These are phyloP conservation scores for Phalangium opilio DNA, from an alignment of 2,888 invertebrate genomes.

Conservation along the genomic window DNA sequence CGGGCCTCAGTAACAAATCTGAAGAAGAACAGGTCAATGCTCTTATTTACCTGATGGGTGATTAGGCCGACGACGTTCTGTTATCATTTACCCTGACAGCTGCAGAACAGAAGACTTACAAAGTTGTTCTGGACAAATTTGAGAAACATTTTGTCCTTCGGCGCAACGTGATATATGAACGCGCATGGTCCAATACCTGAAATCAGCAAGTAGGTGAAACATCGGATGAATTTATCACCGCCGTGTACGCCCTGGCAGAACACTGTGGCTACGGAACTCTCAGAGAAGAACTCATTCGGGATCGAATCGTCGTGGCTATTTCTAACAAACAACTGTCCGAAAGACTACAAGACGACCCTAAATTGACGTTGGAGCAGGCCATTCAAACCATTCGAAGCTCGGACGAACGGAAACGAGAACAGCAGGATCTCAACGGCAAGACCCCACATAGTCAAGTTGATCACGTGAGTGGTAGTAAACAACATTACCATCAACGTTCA, in stretches of 20 bases:
- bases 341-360: conserved; percentile 13
- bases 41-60: conserved; percentile 16
- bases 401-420: neutral
- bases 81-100: conserved; percentile 23
- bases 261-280: conserved; percentile 15
- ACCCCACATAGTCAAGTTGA: neutral
- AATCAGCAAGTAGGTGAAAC: conserved; percentile 7
- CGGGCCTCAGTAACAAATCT: conserved; percentile 4
- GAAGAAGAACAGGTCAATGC: conserved; percentile 13
- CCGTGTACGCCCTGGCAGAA: conserved; percentile 11
- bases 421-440: neutral
- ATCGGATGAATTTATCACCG: conserved; percentile 15
- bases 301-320: conserved; percentile 18
- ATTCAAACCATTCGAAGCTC: neutral
- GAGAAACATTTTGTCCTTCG: conserved; percentile 14
- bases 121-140: conserved; percentile 11
- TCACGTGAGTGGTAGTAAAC: too few relatives aligned
- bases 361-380: conserved; percentile 11
- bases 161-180: conserved; percentile 16
- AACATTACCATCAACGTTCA: too few relatives aligned
- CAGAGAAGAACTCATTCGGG: conserved; percentile 17
- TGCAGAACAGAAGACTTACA: conserved; percentile 8
- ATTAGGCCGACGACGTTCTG: conserved; percentile 17
- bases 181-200: conserved; percentile 15
- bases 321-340: conserved; percentile 12